Evolutionary conservation across 2,888 invertebrate species (phyloP), one percentile per base, ranked within the genome.

Genomic region (Anoplius nigerrimus): DNA sequence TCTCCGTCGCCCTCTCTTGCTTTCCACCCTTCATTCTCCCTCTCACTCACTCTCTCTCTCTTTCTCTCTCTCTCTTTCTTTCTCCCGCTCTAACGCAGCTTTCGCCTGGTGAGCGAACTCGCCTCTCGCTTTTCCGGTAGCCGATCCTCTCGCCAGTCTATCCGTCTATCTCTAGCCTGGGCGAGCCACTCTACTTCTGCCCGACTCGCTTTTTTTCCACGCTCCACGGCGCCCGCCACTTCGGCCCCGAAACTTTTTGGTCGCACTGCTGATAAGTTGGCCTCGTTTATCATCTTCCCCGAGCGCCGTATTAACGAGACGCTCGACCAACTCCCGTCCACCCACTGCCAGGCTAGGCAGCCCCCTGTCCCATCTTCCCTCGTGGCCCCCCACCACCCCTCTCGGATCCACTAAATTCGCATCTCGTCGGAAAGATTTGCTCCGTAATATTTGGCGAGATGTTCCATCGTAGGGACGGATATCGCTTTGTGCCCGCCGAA

Each of bases 241-340:
- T 34, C 71, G 72, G 75, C 72, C 69, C 66, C 67, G 75, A 76
- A 79, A 79, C 77, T 79, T 79, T 79, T 79, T 79, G 72, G 77
- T 79, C 77, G 69, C 69, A 73, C 79, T 76, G 72, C 75, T 79
- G 79, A 79, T 79, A 79, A 79, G 79, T 79, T 79, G 75, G 75
- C 79, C 75, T 78, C 79, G 79, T 80, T 80, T 79, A 79, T 79
- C 78, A 80, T 80, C 79, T 80, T 78, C 74, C 48, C 48, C 71
- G 72, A 69, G 68, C 60, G n/a, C 69, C 66, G 75, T 79, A 79
- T 79, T 79, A 79, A 79, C 78, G 79, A 76, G 79, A 76, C 73
- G 72, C 79, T 27, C 34, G 34, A 34, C 34, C 34, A 34, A 34
- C 34, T 34, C 34, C 34, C 34, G 11, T 13, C 34, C 34, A 34